These are phyloP conservation scores for Hydrolagus affinis DNA, from an alignment of 2,113 vertebrate genomes.

Conservation along the genomic window DNA sequence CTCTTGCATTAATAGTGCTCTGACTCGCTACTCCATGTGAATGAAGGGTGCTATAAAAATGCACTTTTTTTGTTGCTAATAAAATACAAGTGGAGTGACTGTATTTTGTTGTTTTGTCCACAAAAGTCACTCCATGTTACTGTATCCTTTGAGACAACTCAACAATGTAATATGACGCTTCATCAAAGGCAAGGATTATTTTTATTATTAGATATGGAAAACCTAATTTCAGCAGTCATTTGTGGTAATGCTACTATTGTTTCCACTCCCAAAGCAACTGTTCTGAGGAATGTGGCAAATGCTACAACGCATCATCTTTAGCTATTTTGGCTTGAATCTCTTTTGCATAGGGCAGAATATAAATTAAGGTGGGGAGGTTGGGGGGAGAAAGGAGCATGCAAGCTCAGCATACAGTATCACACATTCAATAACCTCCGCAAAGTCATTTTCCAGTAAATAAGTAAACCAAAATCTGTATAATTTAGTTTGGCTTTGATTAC, in stretches of 20 bases:
- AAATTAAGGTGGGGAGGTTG: not conserved
- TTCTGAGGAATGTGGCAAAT: constrained; percentile 13
- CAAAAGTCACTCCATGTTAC: too few relatives aligned
- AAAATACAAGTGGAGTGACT: too few relatives aligned
- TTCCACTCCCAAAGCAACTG: not conserved
- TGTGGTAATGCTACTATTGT: not conserved
- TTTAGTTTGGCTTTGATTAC: not conserved
- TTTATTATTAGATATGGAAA: not conserved
- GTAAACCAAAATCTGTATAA: not conserved
- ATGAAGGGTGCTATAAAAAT: too few relatives aligned
- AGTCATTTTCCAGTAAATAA: not conserved
- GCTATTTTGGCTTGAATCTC: constrained; percentile 7
- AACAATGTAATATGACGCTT: too few relatives aligned
- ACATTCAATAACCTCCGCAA: not conserved
- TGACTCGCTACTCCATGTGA: too few relatives aligned
- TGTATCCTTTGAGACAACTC: too few relatives aligned
- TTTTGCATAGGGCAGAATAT: not conserved
- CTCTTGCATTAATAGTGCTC: not conserved
- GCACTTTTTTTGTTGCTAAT: too few relatives aligned
- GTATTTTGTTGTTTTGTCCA: too few relatives aligned
- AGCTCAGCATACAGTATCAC: not conserved
- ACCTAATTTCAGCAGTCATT: not conserved
- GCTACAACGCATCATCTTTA: not conserved
- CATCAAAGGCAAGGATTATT: too few relatives aligned
- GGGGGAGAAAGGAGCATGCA: not conserved